phyloP scores from a whole-genome alignment of 2,797 vertebrate species.

The Liasis olivaceus region DNA sequence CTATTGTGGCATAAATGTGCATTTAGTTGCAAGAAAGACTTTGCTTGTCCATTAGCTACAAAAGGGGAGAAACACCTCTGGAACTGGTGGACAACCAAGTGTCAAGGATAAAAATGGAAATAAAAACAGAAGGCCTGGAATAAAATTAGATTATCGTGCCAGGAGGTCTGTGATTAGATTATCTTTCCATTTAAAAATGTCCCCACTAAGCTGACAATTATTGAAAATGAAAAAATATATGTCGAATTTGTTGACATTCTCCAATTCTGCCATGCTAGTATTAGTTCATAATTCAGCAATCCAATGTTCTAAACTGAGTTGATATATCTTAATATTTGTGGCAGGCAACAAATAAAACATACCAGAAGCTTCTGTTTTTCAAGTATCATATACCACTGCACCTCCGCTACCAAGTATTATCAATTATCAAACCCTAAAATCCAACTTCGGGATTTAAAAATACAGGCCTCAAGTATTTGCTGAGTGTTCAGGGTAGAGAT shows the following conservation, averaged over 20 bases:
- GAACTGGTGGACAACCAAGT: not conserved
- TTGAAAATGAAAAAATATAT: not conserved
- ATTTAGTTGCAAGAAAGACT: not conserved
- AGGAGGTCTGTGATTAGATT: not conserved
- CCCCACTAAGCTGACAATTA: not conserved
- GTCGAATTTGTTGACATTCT: not conserved
- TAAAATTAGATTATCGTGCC: not conserved
- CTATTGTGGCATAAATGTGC: not conserved
- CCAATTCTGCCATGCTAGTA: not conserved
- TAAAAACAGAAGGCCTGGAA: not conserved
- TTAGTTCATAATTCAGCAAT: constrained; percentile 2
- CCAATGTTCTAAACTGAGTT: not conserved
- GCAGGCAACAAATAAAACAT: not conserved
- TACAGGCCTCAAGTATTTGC: not conserved
- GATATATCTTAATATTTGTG: not conserved
- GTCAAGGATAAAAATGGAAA: not conserved
- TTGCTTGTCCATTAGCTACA: not conserved
- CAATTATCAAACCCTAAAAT: not conserved
- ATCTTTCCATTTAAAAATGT: not conserved
- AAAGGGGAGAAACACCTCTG: not conserved
- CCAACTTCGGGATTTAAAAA: not conserved
- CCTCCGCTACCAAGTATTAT: not conserved
- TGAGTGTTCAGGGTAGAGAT: not conserved
- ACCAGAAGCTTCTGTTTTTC: not conserved
- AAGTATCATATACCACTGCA: not conserved